Evolutionary conservation across 2,113 vertebrate species (phyloP).

Genomic region (Cervus canadensis): DNA sequence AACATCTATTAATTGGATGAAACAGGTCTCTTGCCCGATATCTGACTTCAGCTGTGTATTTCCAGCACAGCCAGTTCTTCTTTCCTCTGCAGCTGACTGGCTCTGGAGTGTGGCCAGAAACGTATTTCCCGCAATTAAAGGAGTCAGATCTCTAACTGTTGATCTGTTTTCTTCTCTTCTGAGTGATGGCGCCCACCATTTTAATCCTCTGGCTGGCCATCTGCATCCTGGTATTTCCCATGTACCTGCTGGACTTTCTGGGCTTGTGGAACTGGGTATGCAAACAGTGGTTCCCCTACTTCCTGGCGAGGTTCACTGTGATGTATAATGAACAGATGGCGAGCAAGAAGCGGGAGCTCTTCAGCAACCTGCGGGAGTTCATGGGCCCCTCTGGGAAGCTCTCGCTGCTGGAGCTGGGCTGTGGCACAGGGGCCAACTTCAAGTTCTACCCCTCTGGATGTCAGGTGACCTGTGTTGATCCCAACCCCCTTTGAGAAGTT

Average conservation of each 20-base stretch:
- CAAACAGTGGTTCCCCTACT: slow-evolving; percentile 80
- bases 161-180: background rate
- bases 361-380: slow-evolving; percentile 81
- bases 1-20: background rate
- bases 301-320: background rate
- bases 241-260: slow-evolving; percentile 80
- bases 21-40: rapidly evolving
- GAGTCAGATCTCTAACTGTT: too few relatives aligned
- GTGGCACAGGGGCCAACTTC: slow-evolving; percentile 87
- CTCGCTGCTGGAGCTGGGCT: slow-evolving; percentile 88
- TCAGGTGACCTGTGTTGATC: slow-evolving; percentile 85
- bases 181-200: background rate
- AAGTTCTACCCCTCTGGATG: slow-evolving; percentile 83
- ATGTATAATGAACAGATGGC: slow-evolving; percentile 75
- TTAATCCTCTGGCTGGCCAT: slow-evolving; percentile 48
- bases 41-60: too few relatives aligned
- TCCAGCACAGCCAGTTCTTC: background rate
- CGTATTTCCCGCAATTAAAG: background rate
- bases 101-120: background rate
- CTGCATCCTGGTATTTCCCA: slow-evolving; percentile 75
- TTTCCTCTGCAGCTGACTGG: background rate
- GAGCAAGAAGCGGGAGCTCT: slow-evolving; percentile 85
- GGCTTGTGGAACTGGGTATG: slow-evolving; percentile 81
- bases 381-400: slow-evolving; percentile 69
- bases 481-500: slow-evolving; percentile 84